These are phyloP conservation scores for Drosophila ambigua DNA, from an alignment of 1,140 invertebrate genomes.

Conservation along the genomic window DNA sequence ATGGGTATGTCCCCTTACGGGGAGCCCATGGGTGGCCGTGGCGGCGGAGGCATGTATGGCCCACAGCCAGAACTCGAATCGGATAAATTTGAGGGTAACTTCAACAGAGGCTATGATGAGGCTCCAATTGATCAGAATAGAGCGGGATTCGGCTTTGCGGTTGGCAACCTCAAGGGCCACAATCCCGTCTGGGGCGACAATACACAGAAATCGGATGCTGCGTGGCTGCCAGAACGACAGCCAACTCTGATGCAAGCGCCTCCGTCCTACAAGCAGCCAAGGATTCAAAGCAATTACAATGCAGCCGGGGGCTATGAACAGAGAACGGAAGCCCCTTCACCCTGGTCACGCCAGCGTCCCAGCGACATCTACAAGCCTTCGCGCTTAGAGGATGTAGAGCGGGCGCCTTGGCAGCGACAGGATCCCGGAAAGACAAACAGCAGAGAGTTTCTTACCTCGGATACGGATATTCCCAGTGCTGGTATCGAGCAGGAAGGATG, in stretches of 20 bases:
- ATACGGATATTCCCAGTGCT: no score
- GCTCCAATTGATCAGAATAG: neutral
- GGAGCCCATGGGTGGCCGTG: neutral
- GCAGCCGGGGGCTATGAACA: neutral
- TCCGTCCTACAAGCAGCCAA: neutral
- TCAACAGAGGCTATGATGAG: slow-evolving; percentile 30
- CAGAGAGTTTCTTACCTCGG: no score
- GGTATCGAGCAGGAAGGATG: slow-evolving; percentile 1
- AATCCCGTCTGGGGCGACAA: slow-evolving; percentile 22
- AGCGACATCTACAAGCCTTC: neutral
- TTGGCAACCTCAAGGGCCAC: slow-evolving; percentile 55
- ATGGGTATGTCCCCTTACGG: slow-evolving; percentile 26
- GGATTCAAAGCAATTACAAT: neutral
- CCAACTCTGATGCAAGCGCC: neutral
- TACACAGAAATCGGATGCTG: neutral
- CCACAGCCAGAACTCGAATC: slow-evolving; percentile 19
- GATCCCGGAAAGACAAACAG: slow-evolving; percentile 5
- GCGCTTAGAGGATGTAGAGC: slow-evolving; percentile 41
- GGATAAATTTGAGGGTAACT: slow-evolving; percentile 18
- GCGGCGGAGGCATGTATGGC: slow-evolving; percentile 7
- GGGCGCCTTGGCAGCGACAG: slow-evolving; percentile 31
- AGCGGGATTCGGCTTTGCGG: slow-evolving; percentile 25
- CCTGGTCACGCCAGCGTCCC: slow-evolving; percentile 12
- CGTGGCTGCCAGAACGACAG: slow-evolving; percentile 29
- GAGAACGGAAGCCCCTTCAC: slow-evolving; percentile 15